Evolutionary conservation across 2,888 invertebrate genomes (phyloP), one percentile per base, ranked within the genome.

Genomic region (Dusona sp.): DNA sequence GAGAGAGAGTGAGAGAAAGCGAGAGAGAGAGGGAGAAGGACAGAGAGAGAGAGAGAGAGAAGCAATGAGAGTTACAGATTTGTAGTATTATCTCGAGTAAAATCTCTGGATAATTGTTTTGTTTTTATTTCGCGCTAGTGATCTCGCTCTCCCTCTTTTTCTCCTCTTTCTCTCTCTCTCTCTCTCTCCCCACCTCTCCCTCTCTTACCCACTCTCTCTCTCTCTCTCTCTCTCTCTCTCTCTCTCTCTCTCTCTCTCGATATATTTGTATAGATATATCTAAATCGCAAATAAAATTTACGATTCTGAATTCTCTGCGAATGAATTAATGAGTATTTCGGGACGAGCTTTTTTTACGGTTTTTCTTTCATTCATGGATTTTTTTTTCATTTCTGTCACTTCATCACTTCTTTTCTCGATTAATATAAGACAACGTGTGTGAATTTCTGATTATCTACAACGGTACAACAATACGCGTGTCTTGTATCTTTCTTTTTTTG

Each of bases 361-460:
- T 86, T 83, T 79, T 83, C 78, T 74, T 80, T 82, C 19, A 57
- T 85, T 80, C 57, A 25, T 73, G 22, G 8, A n/a, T 48, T 9
- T 3, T 48, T 64, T 29, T 64, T 64, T 48, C n/a, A 38, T 70
- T 51, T 45, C 57, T 38, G 25, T 75, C 74, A 57, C n/a, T 83
- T 57, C 33, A n/a, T 83, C 70, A 25, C 65, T 79, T 84, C 79
- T 85, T 68, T 84, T 51, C 83, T 83, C 84, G 84, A 83, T 85
- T 80, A 57, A 78, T 81, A 83, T 86, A 86, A 88, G 86, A 88
- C 88, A 87, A 88, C 86, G 86, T 80, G 87, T 86, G 88, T 87
- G 84, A 88, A 87, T 88, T 88, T 78, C 79, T 79, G 85, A 86
- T 86, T 89, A 84, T 88, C 88, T 87, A 88, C 87, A 88, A 79